Percentiles rank a stretch among this genome's conserved stretches.
These are phyloP conservation scores for Bergia sp. DNA, from an alignment of 92 coral and sea anemone genomes.

Conservation along the genomic window DNA sequence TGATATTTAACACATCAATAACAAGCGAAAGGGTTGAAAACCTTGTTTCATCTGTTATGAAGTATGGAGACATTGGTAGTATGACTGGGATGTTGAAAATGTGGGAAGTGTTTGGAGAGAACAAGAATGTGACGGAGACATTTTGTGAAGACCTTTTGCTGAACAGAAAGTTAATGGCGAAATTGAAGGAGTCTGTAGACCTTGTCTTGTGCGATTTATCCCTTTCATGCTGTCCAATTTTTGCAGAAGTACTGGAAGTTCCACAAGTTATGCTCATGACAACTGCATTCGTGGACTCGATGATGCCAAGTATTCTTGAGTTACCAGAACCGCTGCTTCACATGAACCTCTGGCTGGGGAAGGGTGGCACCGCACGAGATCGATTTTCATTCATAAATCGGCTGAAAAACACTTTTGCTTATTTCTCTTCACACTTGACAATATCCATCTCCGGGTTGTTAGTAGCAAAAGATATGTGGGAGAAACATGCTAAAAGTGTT, in stretches of 20 bases:
- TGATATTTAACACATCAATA: slow-evolving; percentile 38
- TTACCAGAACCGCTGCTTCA: slow-evolving; percentile 29
- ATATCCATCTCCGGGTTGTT: not conserved
- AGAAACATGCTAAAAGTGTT: slow-evolving; percentile 35
- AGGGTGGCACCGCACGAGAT: not conserved
- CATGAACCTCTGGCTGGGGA: slow-evolving; percentile 21
- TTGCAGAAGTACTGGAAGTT: slow-evolving; percentile 48
- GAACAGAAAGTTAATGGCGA: slow-evolving; percentile 24
- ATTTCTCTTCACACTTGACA: not conserved
- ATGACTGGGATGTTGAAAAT: slow-evolving; percentile 28
- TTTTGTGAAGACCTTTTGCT: slow-evolving; percentile 49
- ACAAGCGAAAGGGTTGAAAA: slow-evolving; percentile 39
- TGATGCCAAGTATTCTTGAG: not conserved
- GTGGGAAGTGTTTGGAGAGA: not conserved
- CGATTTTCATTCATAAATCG: slow-evolving; percentile 49
- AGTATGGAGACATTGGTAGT: slow-evolving; percentile 16
- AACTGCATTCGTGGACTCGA: slow-evolving; percentile 25
- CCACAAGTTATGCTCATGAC: slow-evolving; percentile 40
- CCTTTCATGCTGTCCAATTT: slow-evolving; percentile 40
- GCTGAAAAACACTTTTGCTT: slow-evolving; percentile 37
- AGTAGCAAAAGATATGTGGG: slow-evolving; percentile 39
- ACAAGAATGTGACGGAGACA: not conserved
- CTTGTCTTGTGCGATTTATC: slow-evolving; percentile 50
- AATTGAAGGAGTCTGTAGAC: slow-evolving; percentile 45
- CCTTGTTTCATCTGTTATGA: not conserved